Conservation (phyloP, 2,113 vertebrate genomes). For the Anas platyrhynchos region DNA sequence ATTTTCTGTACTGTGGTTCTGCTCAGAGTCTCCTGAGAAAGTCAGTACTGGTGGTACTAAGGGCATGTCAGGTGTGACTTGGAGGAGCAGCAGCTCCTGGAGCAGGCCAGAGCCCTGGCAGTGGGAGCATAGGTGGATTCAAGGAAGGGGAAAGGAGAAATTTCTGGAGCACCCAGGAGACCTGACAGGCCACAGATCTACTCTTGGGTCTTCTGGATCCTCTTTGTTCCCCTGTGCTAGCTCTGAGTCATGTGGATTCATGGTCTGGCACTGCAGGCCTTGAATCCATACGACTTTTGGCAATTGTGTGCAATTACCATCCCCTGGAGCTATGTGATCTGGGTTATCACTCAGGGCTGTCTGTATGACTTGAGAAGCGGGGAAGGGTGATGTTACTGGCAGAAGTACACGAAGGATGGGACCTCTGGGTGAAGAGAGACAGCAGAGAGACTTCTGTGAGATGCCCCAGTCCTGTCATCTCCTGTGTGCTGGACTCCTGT, state of each 20-base stretch:
- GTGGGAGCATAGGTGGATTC: background rate
- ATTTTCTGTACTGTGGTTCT: rapidly evolving
- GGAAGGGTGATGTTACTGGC: background rate
- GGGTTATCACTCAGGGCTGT: background rate
- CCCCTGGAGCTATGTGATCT: background rate
- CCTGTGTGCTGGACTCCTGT: background rate
- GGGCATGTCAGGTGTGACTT: background rate
- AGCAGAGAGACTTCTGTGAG: background rate
- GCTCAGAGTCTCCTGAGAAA: background rate
- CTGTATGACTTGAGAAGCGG: rapidly evolving
- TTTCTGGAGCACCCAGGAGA: background rate
- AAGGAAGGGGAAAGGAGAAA: background rate
- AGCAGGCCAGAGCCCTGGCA: background rate
- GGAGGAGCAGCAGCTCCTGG: background rate
- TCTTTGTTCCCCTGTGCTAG: background rate
- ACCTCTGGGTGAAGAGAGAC: background rate
- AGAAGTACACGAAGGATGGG: background rate
- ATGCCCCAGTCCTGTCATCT: background rate
- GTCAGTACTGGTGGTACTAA: background rate
- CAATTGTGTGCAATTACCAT: rapidly evolving
- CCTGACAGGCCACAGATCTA: background rate
- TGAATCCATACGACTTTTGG: background rate
- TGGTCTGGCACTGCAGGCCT: background rate
- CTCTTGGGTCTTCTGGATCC: background rate
- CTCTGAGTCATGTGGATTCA: background rate